phyloP scores from a whole-genome alignment of 2,113 vertebrate genomes.

The Pongo pygmaeus region DNA sequence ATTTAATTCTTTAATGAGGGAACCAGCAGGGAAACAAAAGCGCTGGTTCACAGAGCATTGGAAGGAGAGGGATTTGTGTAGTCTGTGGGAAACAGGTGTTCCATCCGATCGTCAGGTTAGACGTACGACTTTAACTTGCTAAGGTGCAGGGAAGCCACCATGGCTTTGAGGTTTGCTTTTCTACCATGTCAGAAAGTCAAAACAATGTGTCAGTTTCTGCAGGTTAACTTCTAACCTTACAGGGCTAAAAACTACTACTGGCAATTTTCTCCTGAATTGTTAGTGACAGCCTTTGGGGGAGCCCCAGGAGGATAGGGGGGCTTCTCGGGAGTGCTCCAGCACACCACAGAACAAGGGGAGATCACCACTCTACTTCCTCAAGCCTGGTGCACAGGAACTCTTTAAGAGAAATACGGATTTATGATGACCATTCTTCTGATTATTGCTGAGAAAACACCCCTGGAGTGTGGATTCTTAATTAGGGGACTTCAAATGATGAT shows the following conservation, averaged over 20 bases:
- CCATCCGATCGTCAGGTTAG: not conserved
- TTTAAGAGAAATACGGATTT: not conserved
- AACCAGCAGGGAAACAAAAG: not conserved
- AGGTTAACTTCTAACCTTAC: not conserved
- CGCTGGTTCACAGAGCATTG: not conserved
- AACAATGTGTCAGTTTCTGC: not conserved
- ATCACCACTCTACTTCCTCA: not conserved
- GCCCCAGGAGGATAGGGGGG: not conserved
- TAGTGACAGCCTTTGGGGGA: not conserved
- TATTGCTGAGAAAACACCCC: not conserved
- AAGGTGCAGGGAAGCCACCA: not conserved
- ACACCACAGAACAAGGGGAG: no score
- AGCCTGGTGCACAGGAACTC: not conserved
- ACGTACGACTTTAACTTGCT: not conserved
- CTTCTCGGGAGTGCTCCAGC: not conserved
- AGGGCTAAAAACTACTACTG: not conserved
- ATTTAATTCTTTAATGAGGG: not conserved
- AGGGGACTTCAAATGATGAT: not conserved
- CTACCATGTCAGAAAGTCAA: not conserved
- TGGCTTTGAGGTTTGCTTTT: not conserved
- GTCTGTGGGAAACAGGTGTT: not conserved
- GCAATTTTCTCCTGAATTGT: not conserved
- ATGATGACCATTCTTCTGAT: not conserved
- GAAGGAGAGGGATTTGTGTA: not conserved
- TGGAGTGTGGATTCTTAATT: not conserved